Conservation (phyloP, 2,113 vertebrate genomes). For the Ancistrus triradiatus region DNA sequence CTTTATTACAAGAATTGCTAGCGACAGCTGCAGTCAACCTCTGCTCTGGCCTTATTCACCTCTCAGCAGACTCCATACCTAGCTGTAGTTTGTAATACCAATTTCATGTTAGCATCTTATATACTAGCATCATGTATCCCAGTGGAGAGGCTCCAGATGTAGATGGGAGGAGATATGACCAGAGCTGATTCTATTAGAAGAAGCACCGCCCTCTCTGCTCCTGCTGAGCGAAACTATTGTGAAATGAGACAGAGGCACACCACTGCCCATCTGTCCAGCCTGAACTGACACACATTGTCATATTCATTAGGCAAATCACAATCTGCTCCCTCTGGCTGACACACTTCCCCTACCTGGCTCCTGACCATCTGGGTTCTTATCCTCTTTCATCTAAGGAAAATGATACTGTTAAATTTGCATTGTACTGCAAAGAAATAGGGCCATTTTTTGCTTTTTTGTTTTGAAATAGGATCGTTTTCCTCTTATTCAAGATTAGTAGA, state of each 20-base stretch:
- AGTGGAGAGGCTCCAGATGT: conserved; percentile 8
- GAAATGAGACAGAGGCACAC: conserved; percentile 25
- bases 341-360: conserved; percentile 26
- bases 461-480: too few species aligned
- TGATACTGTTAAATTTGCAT: neutral
- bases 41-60: too few species aligned
- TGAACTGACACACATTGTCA: conserved; percentile 37
- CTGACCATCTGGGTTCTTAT: conserved; percentile 8
- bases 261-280: conserved; percentile 44
- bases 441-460: too few species aligned
- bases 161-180: conserved; percentile 3
- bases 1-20: too few species aligned
- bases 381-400: conserved; percentile 2
- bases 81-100: too few species aligned
- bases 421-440: neutral
- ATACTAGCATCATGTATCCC: too few species aligned
- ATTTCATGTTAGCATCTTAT: too few species aligned
- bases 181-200: neutral
- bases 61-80: too few species aligned
- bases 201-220: conserved; percentile 30
- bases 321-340: conserved; percentile 30
- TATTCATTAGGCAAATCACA: conserved; percentile 42
- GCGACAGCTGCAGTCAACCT: too few species aligned
- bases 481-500: too few species aligned
- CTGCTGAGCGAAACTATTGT: conserved; percentile 42